phyloP scores from a whole-genome alignment of 2,888 invertebrate genomes.

The Phaonia tiefii region DNA sequence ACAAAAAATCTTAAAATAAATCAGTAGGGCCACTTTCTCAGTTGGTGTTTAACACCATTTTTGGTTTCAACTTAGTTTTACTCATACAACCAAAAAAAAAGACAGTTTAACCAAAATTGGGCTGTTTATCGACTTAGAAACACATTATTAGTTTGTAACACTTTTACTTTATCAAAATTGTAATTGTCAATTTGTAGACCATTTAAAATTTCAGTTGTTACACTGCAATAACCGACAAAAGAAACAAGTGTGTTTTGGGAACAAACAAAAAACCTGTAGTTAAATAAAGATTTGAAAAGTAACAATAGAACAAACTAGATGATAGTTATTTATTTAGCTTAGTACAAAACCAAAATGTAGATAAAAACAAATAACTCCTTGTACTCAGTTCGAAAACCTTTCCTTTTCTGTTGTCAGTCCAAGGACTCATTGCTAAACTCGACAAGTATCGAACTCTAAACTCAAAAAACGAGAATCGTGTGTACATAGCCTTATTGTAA shows the following conservation, averaged over 20 bases:
- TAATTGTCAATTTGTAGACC: conserved; percentile 62
- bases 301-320: conserved; percentile 14
- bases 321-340: conserved; percentile 13
- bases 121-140: too few species aligned
- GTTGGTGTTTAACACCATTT: too few species aligned
- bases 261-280: conserved; percentile 76
- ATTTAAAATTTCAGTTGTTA: too few species aligned
- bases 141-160: conserved; percentile 25
- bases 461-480: background rate
- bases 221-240: conserved; percentile 63
- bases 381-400: background rate
- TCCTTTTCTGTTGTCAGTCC: background rate
- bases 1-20: too few species aligned
- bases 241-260: conserved; percentile 77
- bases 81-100: too few species aligned
- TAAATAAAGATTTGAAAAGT: conserved; percentile 69
- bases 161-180: conserved; percentile 29
- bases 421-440: too few species aligned
- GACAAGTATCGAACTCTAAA: background rate
- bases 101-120: too few species aligned
- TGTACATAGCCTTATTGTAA: conserved; percentile 10
- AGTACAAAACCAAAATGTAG: conserved; percentile 2
- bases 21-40: too few species aligned
- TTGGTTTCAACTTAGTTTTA: too few species aligned
- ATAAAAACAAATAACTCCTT: conserved; percentile 33